Conservation (phyloP, 2,113 vertebrate genomes). For the Candoia aspera region DNA sequence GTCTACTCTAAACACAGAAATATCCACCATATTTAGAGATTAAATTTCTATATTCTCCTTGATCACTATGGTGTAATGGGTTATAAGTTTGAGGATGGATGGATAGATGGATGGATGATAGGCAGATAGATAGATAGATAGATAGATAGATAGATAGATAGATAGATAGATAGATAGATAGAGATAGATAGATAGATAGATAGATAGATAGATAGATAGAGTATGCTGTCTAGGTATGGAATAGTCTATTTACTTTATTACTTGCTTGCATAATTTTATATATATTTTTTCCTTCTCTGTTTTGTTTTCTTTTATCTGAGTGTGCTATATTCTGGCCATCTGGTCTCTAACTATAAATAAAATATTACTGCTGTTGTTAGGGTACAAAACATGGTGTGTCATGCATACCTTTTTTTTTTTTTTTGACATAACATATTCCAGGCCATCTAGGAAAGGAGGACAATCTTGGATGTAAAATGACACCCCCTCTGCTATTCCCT, state of each 20-base stretch:
- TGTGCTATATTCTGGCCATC: not conserved
- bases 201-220: not conserved
- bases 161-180: not conserved
- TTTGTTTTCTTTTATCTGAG: not conserved
- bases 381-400: not conserved
- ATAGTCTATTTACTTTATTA: not conserved
- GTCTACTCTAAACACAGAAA: not conserved
- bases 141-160: not conserved
- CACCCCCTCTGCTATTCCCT: not conserved
- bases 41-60: not conserved
- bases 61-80: not conserved
- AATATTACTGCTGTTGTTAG: not conserved
- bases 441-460: not conserved
- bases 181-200: not conserved
- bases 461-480: not conserved
- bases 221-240: not conserved
- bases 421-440: not conserved
- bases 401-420: not conserved
- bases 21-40: not conserved
- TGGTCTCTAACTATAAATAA: not conserved
- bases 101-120: too few species aligned
- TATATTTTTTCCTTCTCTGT: not conserved
- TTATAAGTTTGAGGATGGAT: not conserved
- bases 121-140: too few species aligned
- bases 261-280: not conserved